These are phyloP conservation scores for Pionites leucogaster DNA, from an alignment of 2,113 vertebrate species.

Conservation along the genomic window DNA sequence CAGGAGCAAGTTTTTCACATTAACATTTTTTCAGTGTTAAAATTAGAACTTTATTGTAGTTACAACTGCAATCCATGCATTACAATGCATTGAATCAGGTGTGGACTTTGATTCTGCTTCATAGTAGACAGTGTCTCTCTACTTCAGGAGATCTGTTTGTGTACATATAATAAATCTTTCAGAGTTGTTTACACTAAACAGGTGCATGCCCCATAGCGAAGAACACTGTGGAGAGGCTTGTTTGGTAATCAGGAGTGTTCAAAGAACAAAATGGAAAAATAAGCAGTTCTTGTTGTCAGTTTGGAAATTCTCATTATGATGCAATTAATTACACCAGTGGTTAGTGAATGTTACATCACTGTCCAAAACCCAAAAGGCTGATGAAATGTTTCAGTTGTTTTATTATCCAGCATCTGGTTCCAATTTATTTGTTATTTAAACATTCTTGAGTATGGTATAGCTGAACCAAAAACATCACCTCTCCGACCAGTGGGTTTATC, in stretches of 20 bases:
- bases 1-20: not conserved
- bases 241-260: not conserved
- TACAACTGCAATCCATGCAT: not conserved
- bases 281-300: not conserved
- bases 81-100: not conserved
- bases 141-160: not conserved
- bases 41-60: not conserved
- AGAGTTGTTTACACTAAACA: slow-evolving; percentile 2
- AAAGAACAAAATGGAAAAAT: not conserved
- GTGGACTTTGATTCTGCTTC: slow-evolving; percentile 11
- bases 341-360: not conserved
- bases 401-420: not conserved
- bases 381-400: not conserved
- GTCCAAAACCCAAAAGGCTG: not conserved
- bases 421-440: slow-evolving; percentile 56
- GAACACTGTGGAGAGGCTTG: not conserved
- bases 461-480: slow-evolving; percentile 37
- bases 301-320: not conserved
- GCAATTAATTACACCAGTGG: not conserved
- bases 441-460: not conserved
- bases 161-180: not conserved
- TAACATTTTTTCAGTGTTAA: not conserved
- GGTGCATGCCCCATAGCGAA: not conserved
- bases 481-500: not conserved
- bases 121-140: not conserved